Conservation (phyloP, 2,888 invertebrate species). For the Brachyopa scutellaris region DNA sequence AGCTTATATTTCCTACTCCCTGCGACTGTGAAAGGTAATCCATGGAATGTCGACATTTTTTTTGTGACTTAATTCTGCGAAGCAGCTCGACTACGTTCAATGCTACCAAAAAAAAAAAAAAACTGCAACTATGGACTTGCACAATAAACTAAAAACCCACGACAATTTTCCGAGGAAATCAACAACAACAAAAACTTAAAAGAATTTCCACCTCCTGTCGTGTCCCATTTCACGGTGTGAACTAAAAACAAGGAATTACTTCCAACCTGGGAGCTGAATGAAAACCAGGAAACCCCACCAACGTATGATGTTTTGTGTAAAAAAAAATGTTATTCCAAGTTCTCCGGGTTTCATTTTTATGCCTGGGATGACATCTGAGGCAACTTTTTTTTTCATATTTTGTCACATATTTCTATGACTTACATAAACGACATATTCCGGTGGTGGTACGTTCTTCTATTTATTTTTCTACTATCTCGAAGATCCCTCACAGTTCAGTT, state of each 20-base stretch:
- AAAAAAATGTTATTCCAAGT: neutral
- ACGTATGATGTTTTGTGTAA: neutral
- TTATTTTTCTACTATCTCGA: neutral
- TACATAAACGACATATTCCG: neutral
- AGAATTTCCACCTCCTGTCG: neutral
- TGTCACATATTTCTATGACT: neutral
- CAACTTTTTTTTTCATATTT: neutral
- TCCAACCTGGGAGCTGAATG: conserved; percentile 21
- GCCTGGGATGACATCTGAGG: conserved; percentile 7
- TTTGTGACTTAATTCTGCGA: too few relatives aligned
- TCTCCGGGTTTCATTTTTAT: neutral
- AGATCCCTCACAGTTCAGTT: conserved; percentile 2
- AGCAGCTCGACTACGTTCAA: too few relatives aligned
- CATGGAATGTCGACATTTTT: too few relatives aligned
- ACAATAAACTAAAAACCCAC: neutral
- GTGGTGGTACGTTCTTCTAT: neutral
- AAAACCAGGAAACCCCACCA: conserved; percentile 18
- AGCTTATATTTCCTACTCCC: too few relatives aligned
- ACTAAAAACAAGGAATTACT: conserved; percentile 43
- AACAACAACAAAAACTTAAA: neutral
- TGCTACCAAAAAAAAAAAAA: too few relatives aligned
- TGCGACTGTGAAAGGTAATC: too few relatives aligned
- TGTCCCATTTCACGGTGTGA: conserved; percentile 26
- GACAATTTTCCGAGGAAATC: neutral
- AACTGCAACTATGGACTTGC: too few relatives aligned